Evolutionary conservation across 2,113 vertebrate genomes (phyloP).

Genomic region (Ceratotherium simum): DNA sequence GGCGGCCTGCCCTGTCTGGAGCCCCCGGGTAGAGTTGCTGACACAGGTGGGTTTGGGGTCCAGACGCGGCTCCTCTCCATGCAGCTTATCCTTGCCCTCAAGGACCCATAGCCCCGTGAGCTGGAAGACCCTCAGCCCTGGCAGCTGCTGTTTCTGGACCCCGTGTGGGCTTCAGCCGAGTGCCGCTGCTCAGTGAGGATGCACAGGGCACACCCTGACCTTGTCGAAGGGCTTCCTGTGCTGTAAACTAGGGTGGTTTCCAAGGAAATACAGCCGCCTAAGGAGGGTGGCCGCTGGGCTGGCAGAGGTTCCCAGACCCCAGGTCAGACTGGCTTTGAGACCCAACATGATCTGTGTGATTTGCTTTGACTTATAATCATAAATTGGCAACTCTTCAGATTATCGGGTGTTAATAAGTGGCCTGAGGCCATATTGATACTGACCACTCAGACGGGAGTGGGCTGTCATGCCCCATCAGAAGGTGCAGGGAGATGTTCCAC

Average conservation of each 20-base stretch:
- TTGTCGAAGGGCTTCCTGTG: neutral
- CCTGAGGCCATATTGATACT: neutral
- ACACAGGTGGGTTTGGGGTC: neutral
- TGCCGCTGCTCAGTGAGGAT: rapidly evolving
- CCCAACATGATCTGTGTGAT: neutral
- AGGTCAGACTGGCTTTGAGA: neutral
- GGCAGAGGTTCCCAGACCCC: neutral
- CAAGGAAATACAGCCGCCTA: neutral
- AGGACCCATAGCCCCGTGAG: neutral
- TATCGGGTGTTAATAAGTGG: neutral
- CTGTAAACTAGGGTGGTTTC: neutral
- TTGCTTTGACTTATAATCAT: neutral
- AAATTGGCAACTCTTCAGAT: neutral
- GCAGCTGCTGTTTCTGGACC: neutral
- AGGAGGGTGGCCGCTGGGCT: neutral
- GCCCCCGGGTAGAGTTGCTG: neutral
- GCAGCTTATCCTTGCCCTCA: neutral
- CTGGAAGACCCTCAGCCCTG: neutral
- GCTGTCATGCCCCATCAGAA: neutral
- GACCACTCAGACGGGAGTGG: neutral
- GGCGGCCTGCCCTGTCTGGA: neutral
- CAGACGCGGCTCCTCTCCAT: neutral
- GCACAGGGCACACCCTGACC: neutral
- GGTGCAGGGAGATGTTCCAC: rapidly evolving
- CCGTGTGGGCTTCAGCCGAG: rapidly evolving